Evolutionary conservation across 1,140 invertebrate species (phyloP), one percentile per base, ranked within the genome.

Genomic region (Prorops nasuta): DNA sequence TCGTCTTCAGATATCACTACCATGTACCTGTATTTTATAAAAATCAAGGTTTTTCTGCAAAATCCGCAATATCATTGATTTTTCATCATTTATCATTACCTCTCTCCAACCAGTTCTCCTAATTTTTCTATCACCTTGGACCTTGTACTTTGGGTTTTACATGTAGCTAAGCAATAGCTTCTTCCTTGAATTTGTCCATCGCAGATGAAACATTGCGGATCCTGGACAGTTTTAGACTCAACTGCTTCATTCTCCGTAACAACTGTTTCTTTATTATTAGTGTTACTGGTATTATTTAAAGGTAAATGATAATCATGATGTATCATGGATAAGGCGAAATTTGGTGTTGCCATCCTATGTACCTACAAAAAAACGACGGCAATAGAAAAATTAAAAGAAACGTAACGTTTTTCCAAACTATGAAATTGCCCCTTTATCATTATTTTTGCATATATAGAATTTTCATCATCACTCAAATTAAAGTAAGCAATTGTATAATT

Each of bases 1-100:
- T 78, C 76, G 47, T 77, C 71, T 49, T 78, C 72, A 1, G 73
- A 69, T 50, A 77, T 71, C 2, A 78, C 66, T 36, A 78, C 65
- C 63, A 78, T 69, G 16, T 77, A 78, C 45, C 74, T 78, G 31
- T 35, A 63, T 50, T 9, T 19, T 3, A 35, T 18, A 44, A 55
- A 44, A 55, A 42, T n/a, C n/a, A n/a, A n/a, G n/a, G n/a, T n/a
- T n/a, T 35, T 12, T n/a, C 39, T 45, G 10, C 7, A 42, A 28
- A 34, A 34, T 24, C 32, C 2, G 24, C 39, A 18, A 44, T 35
- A 44, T 37, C 3, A 50, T 44, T 51, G 17, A 42, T 42, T 19
- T 39, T 22, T 28, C 12, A 20, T 21, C 15, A 24, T n/a, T 12
- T 10, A 19, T 40, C 39, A 51, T 47, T 63, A 78, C 76, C 69